Percentiles rank a stretch among this genome's conserved stretches.
These are phyloP conservation scores for Tamias sibiricus DNA, from an alignment of 2,113 vertebrate genomes.

Conservation along the genomic window DNA sequence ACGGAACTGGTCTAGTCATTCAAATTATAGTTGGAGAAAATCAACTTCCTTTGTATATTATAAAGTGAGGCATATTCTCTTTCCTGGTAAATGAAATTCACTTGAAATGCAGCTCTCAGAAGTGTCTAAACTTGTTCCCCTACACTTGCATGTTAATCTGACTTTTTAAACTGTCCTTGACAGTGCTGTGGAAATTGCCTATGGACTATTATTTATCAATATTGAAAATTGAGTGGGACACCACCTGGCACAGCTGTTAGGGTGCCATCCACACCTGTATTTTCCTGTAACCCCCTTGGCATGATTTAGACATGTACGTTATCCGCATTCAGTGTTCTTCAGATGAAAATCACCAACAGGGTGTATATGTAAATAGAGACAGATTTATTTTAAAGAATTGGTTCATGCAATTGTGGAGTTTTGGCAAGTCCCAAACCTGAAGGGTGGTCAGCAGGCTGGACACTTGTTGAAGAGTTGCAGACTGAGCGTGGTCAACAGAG, in stretches of 20 bases:
- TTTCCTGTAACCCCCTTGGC: neutral
- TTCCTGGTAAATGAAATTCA: constrained; percentile 30
- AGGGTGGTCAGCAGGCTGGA: neutral
- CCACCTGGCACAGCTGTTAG: neutral
- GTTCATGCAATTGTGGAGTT: neutral
- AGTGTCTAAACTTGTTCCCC: neutral
- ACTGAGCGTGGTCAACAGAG: neutral
- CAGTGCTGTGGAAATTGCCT: accelerated
- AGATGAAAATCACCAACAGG: neutral
- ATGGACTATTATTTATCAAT: accelerated
- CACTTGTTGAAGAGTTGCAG: neutral
- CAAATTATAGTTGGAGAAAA: constrained; percentile 42
- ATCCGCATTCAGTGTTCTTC: neutral
- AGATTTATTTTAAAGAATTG: neutral
- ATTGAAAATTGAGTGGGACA: neutral
- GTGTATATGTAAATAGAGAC: neutral
- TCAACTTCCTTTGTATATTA: neutral
- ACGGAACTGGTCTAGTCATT: constrained; percentile 14
- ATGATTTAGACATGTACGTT: neutral
- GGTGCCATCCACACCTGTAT: neutral
- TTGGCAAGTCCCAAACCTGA: neutral
- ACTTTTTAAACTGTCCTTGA: neutral
- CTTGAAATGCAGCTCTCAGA: constrained; percentile 26
- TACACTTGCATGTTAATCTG: neutral
- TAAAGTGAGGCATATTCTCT: neutral